Evolutionary conservation across 2,888 invertebrate species (phyloP).

Genomic region (Limnephilus auricula): DNA sequence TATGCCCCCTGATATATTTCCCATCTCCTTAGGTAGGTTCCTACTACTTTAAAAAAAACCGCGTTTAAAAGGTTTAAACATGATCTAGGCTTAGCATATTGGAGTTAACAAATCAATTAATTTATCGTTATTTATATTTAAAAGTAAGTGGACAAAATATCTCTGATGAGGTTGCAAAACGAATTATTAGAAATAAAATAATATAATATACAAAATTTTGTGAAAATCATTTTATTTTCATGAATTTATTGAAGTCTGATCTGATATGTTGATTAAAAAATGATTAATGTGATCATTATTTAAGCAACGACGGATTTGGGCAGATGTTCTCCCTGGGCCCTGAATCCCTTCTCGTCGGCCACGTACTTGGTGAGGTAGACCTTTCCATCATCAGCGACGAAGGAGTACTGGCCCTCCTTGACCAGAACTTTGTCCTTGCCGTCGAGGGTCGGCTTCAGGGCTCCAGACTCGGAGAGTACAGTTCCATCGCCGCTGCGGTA

Average conservation of each 20-base stretch:
- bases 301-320: slow-evolving; percentile 62
- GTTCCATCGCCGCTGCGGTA: slow-evolving; percentile 59
- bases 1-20: too few relatives aligned
- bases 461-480: slow-evolving; percentile 52
- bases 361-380: slow-evolving; percentile 58
- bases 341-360: slow-evolving; percentile 60
- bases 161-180: too few relatives aligned
- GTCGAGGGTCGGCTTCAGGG: slow-evolving; percentile 55
- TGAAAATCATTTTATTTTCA: neutral
- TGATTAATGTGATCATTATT: slow-evolving; percentile 19
- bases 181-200: neutral
- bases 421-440: slow-evolving; percentile 59
- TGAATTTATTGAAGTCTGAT: neutral
- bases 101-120: too few relatives aligned
- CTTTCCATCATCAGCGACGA: slow-evolving; percentile 54
- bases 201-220: neutral
- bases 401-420: slow-evolving; percentile 54
- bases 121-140: too few relatives aligned
- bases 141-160: too few relatives aligned
- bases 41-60: too few relatives aligned
- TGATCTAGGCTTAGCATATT: too few relatives aligned
- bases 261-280: neutral
- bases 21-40: too few relatives aligned
- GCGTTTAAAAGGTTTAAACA: too few relatives aligned
- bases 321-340: slow-evolving; percentile 60